Evolutionary conservation across 2,113 vertebrate species (phyloP).

Genomic region (Phycodurus eques): DNA sequence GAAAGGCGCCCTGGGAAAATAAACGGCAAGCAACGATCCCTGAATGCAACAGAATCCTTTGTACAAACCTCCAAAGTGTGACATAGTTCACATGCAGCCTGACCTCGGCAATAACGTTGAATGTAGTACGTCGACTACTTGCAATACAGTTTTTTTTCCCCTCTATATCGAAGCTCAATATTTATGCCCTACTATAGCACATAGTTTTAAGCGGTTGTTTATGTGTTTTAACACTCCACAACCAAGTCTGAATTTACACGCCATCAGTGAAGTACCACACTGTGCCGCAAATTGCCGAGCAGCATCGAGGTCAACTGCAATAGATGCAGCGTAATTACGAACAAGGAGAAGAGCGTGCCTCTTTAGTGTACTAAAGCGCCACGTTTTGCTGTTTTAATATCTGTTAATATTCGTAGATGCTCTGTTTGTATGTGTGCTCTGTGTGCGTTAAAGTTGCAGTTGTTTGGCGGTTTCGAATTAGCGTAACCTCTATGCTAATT

Average conservation of each 20-base stretch:
- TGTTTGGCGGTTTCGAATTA: background rate
- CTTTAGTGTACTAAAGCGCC: background rate
- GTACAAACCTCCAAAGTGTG: constrained; percentile 58
- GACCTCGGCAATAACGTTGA: constrained; percentile 17
- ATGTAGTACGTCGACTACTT: constrained; percentile 5
- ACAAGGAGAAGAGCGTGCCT: background rate
- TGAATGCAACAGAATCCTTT: constrained; percentile 61
- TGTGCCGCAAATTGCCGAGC: background rate
- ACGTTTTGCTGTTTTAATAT: background rate
- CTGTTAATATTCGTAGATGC: too few relatives aligned
- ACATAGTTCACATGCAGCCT: constrained; percentile 49
- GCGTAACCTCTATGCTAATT: background rate
- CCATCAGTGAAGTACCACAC: background rate
- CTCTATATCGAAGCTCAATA: background rate
- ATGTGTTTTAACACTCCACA: background rate
- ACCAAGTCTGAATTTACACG: background rate
- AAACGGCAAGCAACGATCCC: constrained; percentile 63
- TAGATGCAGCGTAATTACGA: background rate
- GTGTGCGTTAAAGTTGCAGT: background rate
- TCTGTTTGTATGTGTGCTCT: background rate
- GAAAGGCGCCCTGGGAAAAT: constrained; percentile 70
- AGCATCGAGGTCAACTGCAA: background rate
- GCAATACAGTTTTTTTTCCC: background rate
- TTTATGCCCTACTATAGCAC: background rate
- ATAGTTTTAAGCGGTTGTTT: background rate